Evolutionary conservation across 2,113 vertebrate species (phyloP).

Genomic region (Elephantulus edwardii): DNA sequence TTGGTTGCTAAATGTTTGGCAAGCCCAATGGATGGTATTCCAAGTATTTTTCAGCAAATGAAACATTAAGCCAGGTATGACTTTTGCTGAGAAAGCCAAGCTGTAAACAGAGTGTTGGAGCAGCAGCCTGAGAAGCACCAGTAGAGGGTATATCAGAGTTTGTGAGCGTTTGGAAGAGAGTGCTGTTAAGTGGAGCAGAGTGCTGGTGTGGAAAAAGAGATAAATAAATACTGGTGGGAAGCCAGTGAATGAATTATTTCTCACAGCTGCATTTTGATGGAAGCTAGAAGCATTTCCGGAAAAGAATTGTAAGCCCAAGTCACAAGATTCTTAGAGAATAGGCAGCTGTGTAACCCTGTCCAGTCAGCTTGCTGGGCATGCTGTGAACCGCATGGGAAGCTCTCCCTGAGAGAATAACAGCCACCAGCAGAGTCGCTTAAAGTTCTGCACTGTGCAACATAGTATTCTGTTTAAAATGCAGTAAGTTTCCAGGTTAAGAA

Average conservation of each 20-base stretch:
- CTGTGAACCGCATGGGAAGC: not conserved
- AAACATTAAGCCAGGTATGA: not conserved
- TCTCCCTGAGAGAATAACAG: not conserved
- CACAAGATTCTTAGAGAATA: not conserved
- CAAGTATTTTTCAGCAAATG: constrained; percentile 29
- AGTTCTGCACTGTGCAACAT: not conserved
- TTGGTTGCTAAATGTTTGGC: constrained; percentile 10
- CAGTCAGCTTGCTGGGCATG: not conserved
- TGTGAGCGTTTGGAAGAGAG: not conserved
- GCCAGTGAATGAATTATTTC: not conserved
- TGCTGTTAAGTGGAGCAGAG: not conserved
- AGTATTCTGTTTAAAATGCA: not conserved
- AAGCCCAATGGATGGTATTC: not conserved
- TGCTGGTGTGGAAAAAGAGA: not conserved
- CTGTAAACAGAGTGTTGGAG: not conserved
- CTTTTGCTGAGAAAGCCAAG: not conserved
- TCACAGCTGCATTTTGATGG: constrained; percentile 71
- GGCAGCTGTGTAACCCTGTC: not conserved
- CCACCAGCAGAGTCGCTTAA: not conserved
- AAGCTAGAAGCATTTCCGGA: constrained; percentile 48
- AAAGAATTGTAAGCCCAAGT: constrained; percentile 40
- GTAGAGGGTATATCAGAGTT: not conserved
- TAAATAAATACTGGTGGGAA: constrained; percentile 14
- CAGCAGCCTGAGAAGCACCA: not conserved
- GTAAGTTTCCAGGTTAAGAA: not conserved